A percentile compares a stretch with the other conserved stretches of the same genome.
These are phyloP conservation scores for Phyllostomus hastatus DNA, from an alignment of 2,113 vertebrate species.

Conservation along the genomic window DNA sequence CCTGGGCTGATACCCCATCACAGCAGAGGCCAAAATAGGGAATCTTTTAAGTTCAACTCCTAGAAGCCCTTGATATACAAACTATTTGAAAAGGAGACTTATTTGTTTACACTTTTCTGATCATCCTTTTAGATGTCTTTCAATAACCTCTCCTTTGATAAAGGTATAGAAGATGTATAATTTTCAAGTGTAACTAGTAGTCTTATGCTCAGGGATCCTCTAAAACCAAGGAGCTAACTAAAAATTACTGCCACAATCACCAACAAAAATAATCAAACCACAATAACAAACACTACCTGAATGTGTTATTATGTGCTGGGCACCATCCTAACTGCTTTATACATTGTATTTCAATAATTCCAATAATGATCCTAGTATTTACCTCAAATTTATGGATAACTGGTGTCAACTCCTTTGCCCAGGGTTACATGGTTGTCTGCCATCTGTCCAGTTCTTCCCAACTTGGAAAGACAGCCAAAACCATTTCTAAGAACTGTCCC, in stretches of 20 bases:
- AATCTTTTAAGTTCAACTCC: neutral
- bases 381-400: neutral
- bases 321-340: neutral
- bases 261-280: neutral
- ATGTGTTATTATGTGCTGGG: neutral
- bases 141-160: neutral
- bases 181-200: neutral
- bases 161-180: neutral
- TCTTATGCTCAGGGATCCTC: neutral
- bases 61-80: neutral
- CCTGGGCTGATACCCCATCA: neutral
- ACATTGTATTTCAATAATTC: neutral
- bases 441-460: neutral
- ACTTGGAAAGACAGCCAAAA: neutral
- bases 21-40: neutral
- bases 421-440: neutral
- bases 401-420: neutral
- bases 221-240: neutral
- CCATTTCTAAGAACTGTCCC: neutral
- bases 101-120: neutral
- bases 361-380: neutral
- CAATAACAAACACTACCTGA: neutral
- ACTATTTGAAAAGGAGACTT: neutral
- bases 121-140: conserved; percentile 9
- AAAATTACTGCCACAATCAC: neutral